Evolutionary conservation across 2,113 vertebrate genomes (phyloP).

Genomic region (Chunga burmeisteri): DNA sequence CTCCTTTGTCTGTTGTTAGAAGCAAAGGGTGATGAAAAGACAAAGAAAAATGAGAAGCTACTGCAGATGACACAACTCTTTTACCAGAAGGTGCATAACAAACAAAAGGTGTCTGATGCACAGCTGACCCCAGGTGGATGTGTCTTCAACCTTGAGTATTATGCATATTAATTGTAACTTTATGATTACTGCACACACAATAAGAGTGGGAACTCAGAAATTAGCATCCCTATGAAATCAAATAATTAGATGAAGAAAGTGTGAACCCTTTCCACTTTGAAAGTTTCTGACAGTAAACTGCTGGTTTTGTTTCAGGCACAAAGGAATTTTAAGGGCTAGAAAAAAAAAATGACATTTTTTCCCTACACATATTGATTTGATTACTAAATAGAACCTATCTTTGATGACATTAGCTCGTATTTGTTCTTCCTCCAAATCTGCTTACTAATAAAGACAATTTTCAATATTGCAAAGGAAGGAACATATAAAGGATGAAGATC

Average conservation of each 20-base stretch:
- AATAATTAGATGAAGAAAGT: neutral
- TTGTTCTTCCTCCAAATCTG: neutral
- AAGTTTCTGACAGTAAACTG: neutral
- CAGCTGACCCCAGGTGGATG: neutral
- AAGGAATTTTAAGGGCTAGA: neutral
- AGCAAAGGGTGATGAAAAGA: neutral
- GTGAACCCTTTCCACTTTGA: neutral
- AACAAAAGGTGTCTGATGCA: neutral
- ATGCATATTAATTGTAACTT: neutral
- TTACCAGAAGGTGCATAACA: neutral
- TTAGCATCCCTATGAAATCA: neutral
- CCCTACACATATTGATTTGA: accelerated
- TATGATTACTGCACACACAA: neutral
- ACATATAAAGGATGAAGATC: neutral
- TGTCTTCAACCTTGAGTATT: neutral
- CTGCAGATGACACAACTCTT: neutral
- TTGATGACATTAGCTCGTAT: neutral
- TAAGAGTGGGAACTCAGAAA: neutral
- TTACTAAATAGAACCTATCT: neutral
- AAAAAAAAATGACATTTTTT: neutral
- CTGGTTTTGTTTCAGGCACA: neutral
- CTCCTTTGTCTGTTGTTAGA: neutral
- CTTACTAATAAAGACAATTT: neutral
- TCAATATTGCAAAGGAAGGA: neutral
- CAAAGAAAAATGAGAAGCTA: neutral